Base-by-base conservation (phyloP, 1,140 invertebrate species). In the Maniola jurtina region DNA sequence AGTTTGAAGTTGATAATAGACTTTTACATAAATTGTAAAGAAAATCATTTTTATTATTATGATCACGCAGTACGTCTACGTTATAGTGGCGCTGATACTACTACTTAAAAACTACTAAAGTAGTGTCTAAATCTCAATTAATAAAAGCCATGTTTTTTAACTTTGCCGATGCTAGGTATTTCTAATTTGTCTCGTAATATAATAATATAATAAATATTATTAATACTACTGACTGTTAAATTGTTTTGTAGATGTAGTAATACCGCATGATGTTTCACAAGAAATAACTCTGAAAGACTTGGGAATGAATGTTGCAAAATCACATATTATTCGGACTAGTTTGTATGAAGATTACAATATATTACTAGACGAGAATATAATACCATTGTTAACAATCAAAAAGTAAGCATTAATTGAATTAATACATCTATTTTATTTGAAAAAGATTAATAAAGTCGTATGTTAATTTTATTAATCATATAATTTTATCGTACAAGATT, bases 211-310 rank as follows among this genome's bases (percentile, higher is more conserved):
- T 42, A 10, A 5, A 48, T 48, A n/a, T 48, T n/a, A n/a, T n/a
- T n/a, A 25, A 11, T n/a, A 45, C 13, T 45, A 13, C 9, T 11
- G 11, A 45, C 10, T 42, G 3, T 9, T 9, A 55, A 9, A 34
- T 55, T 15, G n/a, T 9, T 4, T 50, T 61, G 40, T 16, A 74
- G 70, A 47, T 40, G 56, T 74, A 15, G 25, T 36, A 14, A 34
- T 77, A 47, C 52, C 42, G 4, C 14, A 42, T 14, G 52, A 63
- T 38, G n/a, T 56, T 7, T 14, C 35, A 42, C 50, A 9, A 55
- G 58, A 34, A 10, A 60, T 10, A 10, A 61, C 38, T 50, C 50
- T 66, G 3, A 60, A 38, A 15, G 45, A 40, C 47, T 47, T 65
- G 14, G 45, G 62, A n/a, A 15, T 45, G 25, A 15, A 33, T 50